Evolutionary conservation across 1,140 invertebrate genomes (phyloP), one percentile per base, ranked within the genome.

Genomic region (Drosophila burlai): DNA sequence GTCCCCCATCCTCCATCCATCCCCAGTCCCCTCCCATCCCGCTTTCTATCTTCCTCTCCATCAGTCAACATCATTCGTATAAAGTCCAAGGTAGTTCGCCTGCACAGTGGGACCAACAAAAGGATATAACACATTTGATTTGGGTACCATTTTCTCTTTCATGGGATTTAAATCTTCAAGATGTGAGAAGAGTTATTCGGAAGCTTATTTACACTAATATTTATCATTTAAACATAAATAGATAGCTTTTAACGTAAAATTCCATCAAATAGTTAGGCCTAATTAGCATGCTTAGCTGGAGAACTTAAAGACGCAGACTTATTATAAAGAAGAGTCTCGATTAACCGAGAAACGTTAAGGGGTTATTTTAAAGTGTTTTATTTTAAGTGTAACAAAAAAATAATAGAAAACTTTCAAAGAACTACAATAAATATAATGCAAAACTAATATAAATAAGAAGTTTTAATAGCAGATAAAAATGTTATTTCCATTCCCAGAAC

Each of bases 41-140:
- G 7, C 16, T 40, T 58, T 42, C 64, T 60, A 63, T 75, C 50
- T 75, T 47, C 49, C 72, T 43, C 71, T 75, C 71, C 71, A 74
- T 75, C 71, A 63, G 49, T 75, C 72, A 75, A 75, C 72, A 75
- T 74, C 69, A 74, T 63, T 75, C 69, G 47, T 36, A 63, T 46
- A 55, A 75, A 62, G 72, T 63, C 72, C 59, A 75, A 75, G 72
- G 72, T 75, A 52, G 42, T 21, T 29, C 7, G 7, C 42, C 29
- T 36, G 58, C 49, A 75, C 72, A 74, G 69, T 75, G 72, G 36
- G 8, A 11, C 57, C 9, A n/a, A 64, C 2, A 7, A n/a, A 18
- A 58, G 36, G 55, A 58, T 57, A n/a, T 57, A 58, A 7, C 9
- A 31, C 29, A 7, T 18, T 34, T 31, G 10, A 13, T 18, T 49